Base-by-base conservation (phyloP, 2,113 vertebrate genomes). In the Coreoperca whiteheadi region DNA sequence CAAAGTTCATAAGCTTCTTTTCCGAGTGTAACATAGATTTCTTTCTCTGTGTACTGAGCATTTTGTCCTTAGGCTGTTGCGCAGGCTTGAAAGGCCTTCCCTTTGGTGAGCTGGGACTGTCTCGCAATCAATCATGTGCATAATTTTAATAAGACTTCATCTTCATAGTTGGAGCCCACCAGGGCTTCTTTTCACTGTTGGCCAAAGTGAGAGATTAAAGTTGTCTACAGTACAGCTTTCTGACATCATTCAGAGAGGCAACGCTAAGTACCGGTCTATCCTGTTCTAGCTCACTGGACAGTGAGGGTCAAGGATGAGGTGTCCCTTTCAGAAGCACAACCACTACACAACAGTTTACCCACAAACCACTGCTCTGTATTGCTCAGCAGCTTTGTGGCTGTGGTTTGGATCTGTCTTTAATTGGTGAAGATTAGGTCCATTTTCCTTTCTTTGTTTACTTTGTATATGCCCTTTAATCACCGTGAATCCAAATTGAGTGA, bases 121-220 rank as follows among this genome's bases (percentile, higher is more conserved):
- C 79, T 86, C 61, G 25, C 75, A 91, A 84, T 88, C 88, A 85
- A 88, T 88, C 91, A 90, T 87, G 92, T 89, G 91, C 77, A 83
- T 83, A 91, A 78, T 88, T 91, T 89, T 91, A 91, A 92, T 88
- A 89, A 86, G 89, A 89, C 86, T 81, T 88, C 70, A 88, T 86
- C 86, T 84, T 85, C 72, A 56, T 79, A 83, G 88, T 86, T 75
- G 43, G 71, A 79, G 86, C 74, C 81, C 89, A 81, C 74, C 59
- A 59, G 79, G 75, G 89, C 81, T 89, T 65, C 77, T 79, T 84
- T 92, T 88, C 86, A 90, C 83, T 68, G 66, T 86, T 84, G 88
- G 91, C 87, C 88, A 90, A 86, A 89, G 70, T 34, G 39, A 83
- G 79, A 91, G 90, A 92, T 89, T 91, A 93, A 87, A 90, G 69